These are phyloP conservation scores for Acrobasis repandana DNA, from an alignment of 2,888 invertebrate genomes.

Conservation along the genomic window DNA sequence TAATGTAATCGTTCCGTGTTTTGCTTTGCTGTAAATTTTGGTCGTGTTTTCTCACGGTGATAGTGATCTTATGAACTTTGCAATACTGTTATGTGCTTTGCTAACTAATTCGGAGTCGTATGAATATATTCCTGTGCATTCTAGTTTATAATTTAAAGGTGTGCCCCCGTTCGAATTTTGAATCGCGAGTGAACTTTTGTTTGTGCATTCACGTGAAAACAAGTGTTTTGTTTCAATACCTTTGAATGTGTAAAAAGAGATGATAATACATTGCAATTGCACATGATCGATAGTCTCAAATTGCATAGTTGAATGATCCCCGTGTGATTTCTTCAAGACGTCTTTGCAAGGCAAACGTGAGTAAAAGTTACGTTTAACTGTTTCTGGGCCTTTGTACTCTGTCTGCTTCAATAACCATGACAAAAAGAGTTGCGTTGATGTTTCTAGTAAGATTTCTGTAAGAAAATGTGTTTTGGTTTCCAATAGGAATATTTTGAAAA, in stretches of 20 bases:
- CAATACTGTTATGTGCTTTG: conserved; percentile 31
- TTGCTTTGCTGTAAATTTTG: conserved; percentile 37
- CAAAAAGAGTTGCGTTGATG: conserved; percentile 31
- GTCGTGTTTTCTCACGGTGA: conserved; percentile 48
- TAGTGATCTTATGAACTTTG: conserved; percentile 36
- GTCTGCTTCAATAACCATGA: conserved; percentile 45
- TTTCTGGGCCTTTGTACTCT: conserved; percentile 43
- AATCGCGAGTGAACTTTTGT: conserved; percentile 63
- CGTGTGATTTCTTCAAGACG: conserved; percentile 53
- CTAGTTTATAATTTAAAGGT: not conserved
- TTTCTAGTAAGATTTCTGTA: conserved; percentile 48
- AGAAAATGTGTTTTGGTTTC: conserved; percentile 39
- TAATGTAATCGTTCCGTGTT: conserved; percentile 34
- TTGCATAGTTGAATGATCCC: conserved; percentile 60
- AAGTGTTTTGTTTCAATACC: conserved; percentile 50
- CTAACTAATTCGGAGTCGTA: conserved; percentile 23
- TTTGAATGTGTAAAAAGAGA: conserved; percentile 49
- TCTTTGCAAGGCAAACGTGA: conserved; percentile 63
- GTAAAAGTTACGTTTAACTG: conserved; percentile 70
- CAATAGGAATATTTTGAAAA: conserved; percentile 43
- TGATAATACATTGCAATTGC: conserved; percentile 38
- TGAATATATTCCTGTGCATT: conserved; percentile 18
- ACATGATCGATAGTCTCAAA: conserved; percentile 45
- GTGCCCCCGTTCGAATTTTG: conserved; percentile 56
- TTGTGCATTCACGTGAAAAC: conserved; percentile 64